Base-by-base conservation (phyloP, 1,140 invertebrate species). In the Coenobita brevimanus region DNA sequence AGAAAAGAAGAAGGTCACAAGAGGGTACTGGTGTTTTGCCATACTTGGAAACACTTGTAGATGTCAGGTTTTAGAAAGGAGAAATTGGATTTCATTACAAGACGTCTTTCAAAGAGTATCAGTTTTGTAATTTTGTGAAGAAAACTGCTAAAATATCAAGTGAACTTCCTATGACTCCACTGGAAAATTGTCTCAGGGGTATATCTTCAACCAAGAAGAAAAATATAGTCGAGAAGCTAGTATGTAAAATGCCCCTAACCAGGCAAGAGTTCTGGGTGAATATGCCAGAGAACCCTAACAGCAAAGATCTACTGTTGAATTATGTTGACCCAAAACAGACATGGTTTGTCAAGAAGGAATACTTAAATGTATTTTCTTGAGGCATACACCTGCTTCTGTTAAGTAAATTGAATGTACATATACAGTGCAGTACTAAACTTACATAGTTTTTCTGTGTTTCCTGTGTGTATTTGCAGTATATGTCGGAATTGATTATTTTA, bases 191-290 rank as follows among this genome's bases (percentile, higher is more conserved):
- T 38, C 62, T 64, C 62, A 69, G 62, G 24, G 64, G 62, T 43
- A 46, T 69, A 69, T 82, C 80, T 67, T 67, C 80, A 67, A 71
- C n/a, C n/a, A n/a, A 71, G 64, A 83, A 71, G 67, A 83, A 73
- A 38, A 27, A 83, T 73, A 71, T 83, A 10, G n/a, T 83, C 33
- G 64, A 71, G 46, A 71, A 83, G 38, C 17, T 69, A 10, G 64
- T 69, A 54, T 83, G 64, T 50, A 83, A 71, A 71, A 71, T 83
- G 62, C 36, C 60, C 24, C 62, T 2, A 13, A 62, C 1, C 57
- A 71, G 64, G 50, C 38, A 30, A 43, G 38, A 83, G 21, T 71
- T 83, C 36, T 83, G 64, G 64, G 27, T 83, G 10, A 41, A 71
- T 21, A 82, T 64, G 79, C 79, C n/a, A n/a, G n/a, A n/a, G n/a